Evolutionary conservation across 53 echinoderm and acorn worm genomes (phyloP).

Genomic region (Paelopatides confundens): DNA sequence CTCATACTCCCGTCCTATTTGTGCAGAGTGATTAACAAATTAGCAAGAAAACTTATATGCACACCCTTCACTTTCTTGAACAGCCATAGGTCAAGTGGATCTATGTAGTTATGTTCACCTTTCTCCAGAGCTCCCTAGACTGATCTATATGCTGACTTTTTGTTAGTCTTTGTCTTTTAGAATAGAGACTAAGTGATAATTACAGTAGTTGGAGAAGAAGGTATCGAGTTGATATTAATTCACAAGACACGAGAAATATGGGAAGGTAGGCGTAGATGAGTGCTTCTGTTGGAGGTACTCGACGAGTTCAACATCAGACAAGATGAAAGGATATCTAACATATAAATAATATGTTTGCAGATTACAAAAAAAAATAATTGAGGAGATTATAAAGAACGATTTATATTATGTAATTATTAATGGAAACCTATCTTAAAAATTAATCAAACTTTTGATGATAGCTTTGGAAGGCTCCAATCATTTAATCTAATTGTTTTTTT

Average conservation of each 20-base stretch:
- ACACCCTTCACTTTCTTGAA: neutral
- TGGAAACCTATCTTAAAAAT: too few species aligned
- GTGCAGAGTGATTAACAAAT: too few species aligned
- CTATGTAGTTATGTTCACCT: neutral
- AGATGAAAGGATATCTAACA: neutral
- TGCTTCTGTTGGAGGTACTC: neutral
- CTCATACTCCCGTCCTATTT: too few species aligned
- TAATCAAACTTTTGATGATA: too few species aligned
- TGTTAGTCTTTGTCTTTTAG: neutral
- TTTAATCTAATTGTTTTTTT: too few species aligned
- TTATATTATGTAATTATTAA: too few species aligned
- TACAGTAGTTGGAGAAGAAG: neutral
- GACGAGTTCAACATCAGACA: neutral
- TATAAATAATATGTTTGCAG: too few species aligned
- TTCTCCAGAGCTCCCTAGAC: neutral
- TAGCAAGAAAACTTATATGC: neutral
- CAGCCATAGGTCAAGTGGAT: neutral
- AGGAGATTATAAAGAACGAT: too few species aligned
- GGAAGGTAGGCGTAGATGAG: slow-evolving; percentile 2
- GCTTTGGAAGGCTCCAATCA: too few species aligned
- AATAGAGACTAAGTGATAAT: too few species aligned
- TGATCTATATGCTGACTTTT: neutral
- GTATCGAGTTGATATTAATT: neutral
- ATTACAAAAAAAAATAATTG: too few species aligned
- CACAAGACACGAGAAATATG: neutral